Evolutionary conservation across 2,888 invertebrate genomes (phyloP).

Genomic region (Meta bourneti): DNA sequence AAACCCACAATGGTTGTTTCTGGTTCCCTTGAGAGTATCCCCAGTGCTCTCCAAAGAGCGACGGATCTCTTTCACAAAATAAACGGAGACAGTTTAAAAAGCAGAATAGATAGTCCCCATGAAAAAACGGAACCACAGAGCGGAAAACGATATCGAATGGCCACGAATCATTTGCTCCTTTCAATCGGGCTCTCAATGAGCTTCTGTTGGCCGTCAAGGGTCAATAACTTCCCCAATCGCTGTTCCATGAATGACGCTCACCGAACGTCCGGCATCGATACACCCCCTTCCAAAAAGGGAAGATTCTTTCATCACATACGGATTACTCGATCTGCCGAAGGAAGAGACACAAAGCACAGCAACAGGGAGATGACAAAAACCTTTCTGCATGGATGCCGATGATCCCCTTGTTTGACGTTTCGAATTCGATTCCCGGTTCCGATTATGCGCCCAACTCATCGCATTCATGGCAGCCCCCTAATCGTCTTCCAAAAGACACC

Average conservation of each 20-base stretch:
- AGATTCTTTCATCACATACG: conserved; percentile 60
- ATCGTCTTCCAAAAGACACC: conserved; percentile 55
- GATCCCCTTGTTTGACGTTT: conserved; percentile 62
- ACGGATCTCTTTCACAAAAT: conserved; percentile 49
- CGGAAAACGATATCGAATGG: conserved; percentile 52
- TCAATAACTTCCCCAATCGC: conserved; percentile 44
- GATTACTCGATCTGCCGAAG: conserved; percentile 50
- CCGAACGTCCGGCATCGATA: conserved; percentile 53
- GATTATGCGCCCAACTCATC: conserved; percentile 12
- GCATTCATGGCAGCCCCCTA: conserved; percentile 14
- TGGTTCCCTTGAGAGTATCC: background rate
- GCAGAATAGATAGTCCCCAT: conserved; percentile 35
- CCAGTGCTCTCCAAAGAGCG: background rate
- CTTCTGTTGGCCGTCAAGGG: conserved; percentile 14
- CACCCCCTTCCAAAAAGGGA: conserved; percentile 23
- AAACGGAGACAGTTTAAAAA: conserved; percentile 69
- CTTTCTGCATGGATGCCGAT: conserved; percentile 63
- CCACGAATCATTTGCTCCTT: conserved; percentile 55
- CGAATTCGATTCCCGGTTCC: conserved; percentile 29
- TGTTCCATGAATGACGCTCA: conserved; percentile 34
- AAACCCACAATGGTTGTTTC: conserved; percentile 43
- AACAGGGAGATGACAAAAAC: conserved; percentile 70
- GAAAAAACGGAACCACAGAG: conserved; percentile 31
- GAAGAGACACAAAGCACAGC: conserved; percentile 62
- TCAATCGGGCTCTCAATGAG: conserved; percentile 7